phyloP scores from a whole-genome alignment of 2,113 vertebrate species.

The Daboia siamensis region DNA sequence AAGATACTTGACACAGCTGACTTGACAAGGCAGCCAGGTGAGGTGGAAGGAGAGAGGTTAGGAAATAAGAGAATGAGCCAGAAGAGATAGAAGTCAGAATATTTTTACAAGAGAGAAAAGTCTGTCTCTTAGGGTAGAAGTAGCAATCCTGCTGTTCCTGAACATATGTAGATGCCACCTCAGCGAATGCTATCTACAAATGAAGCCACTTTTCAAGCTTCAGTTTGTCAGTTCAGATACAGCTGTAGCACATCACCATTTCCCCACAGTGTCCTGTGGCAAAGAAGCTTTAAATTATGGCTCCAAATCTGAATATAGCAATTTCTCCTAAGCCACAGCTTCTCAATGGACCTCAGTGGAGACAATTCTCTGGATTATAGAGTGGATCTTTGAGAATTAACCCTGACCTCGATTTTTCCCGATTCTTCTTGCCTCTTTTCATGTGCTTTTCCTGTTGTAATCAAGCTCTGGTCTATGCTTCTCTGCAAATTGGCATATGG shows the following conservation, averaged over 20 bases:
- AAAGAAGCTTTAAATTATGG: neutral
- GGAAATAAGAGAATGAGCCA: neutral
- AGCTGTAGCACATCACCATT: neutral
- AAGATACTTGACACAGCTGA: neutral
- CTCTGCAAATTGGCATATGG: neutral
- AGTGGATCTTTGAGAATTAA: neutral
- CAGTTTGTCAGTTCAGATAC: neutral
- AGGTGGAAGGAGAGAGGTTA: neutral
- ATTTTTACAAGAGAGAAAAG: neutral
- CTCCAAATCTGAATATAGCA: neutral
- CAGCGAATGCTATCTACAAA: neutral
- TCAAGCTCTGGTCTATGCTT: neutral
- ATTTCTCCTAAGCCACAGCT: neutral
- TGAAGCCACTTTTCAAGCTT: neutral
- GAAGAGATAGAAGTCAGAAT: neutral
- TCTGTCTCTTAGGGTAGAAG: neutral
- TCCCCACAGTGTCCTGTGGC: neutral
- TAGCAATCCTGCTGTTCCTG: neutral
- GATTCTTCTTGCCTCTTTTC: neutral
- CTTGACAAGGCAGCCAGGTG: neutral
- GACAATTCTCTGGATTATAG: neutral
- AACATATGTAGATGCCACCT: neutral
- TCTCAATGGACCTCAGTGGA: neutral
- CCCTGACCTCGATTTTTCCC: neutral
- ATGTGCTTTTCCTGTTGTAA: neutral